Base-by-base conservation (phyloP, 2,797 vertebrate species). In the Mus spretus region DNA sequence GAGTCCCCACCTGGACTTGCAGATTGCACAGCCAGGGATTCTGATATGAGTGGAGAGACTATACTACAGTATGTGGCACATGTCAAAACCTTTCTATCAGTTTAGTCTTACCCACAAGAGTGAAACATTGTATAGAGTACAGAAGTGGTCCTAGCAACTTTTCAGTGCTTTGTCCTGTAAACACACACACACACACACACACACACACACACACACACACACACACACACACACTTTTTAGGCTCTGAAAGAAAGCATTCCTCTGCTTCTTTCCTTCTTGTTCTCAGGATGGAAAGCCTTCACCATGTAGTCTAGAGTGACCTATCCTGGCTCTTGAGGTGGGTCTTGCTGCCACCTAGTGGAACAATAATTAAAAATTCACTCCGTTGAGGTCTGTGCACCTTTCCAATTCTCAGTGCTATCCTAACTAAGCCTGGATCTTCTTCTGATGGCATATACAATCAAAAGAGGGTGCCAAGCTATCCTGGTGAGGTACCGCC, bases 321-420 rank as follows among this genome's bases (percentile, higher is more conserved):
- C 70, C 47, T 59, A 1, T 6, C 6, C 11, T 20, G 74, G 24
- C 75, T 53, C 28, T 70, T 47, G 19, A n/a, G 31, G 31, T 80
- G 85, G 19, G 10, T 59, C 85, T 90, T 6, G 67, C 89, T 95
- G 95, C 93, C 97, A 93, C 79, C 97, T 97, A 72, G 93, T 86
- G 97, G 93, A 93, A 1, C 0, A 11, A 20, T 59, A 3, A 28
- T 37, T 1, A 55, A 96, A 89, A 89, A 55, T 40, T 40, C 53
- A 24, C 50, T 15, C 26, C 3, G 31, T 72, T 17, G 15, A 44
- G 7, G 26, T 22, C 3, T 37, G 12, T 14, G 6, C 6, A 2
- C 1, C 15, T 93, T 9, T 84, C 22, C 1, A 2, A 6, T 31
- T 79, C 24, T 14, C 24, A 5, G 28, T 6, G 63, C 13, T 77